Evolutionary conservation across 2,113 vertebrate genomes (phyloP), one percentile per base, ranked within the genome.

Genomic region (Amazona guildingii): DNA sequence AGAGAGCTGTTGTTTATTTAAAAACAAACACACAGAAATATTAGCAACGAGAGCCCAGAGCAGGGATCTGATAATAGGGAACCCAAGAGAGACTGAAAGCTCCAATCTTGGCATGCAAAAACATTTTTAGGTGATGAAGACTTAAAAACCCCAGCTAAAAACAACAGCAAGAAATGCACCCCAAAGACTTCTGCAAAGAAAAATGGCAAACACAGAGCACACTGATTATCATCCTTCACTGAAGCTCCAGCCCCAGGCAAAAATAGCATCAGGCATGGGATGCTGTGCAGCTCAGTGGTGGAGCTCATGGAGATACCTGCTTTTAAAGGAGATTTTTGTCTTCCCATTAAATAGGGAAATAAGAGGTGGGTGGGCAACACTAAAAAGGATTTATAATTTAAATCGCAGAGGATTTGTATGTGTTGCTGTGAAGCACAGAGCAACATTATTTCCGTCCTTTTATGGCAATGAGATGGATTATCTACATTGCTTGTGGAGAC

Each of bases 51-150:
- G 83, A 94, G 55, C 76, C 43, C 72, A 86, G 90, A 73, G 39
- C 48, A 25, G 74, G 74, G 24, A 90, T 90, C 88, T 88, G 95
- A 96, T 96, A 95, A 81, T 81, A 80, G 74, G 59, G 74, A 89
- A 8, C 18, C 41, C 51, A 76, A 43, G 62, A 55, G 70, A 83
- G 75, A 52, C 49, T 61, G 83, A 48, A 51, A 61, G 24, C 68
- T 84, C 62, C 66, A 16, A 3, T 37, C 68, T 48, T 87, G 89
- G 89, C 75, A 63, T 18, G 3, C 0, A 8, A 57, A 41, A 82
- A 28, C 17, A 63, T 90, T 91, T 95, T 93, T 88, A 62, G 91
- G 77, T 54, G 88, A 89, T 49, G 83, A 83, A 83, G 57, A 29
- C 44, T 90, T 49, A 7, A 85, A 80, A 92, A 90, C 7, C 11